These are phyloP conservation scores for Lasiommata megera DNA, from an alignment of 2,888 invertebrate species.

Conservation along the genomic window DNA sequence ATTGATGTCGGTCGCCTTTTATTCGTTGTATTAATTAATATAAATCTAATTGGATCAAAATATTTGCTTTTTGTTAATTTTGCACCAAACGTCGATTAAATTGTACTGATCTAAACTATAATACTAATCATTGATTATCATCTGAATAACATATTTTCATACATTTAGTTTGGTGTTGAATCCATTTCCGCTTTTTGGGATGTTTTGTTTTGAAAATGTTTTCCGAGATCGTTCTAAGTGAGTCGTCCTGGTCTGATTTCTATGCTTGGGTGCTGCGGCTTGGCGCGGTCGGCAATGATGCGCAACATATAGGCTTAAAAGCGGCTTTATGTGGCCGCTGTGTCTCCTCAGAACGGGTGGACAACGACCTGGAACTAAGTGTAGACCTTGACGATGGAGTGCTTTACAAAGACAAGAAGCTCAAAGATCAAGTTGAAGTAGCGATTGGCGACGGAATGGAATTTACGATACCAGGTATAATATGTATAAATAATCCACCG, in stretches of 20 bases:
- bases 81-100: neutral
- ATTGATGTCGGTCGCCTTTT: constrained; percentile 5
- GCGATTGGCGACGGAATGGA: constrained; percentile 97
- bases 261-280: constrained; percentile 73
- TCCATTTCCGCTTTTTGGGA: constrained; percentile 3
- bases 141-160: neutral
- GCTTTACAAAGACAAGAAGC: constrained; percentile 92
- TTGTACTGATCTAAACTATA: neutral
- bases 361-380: constrained; percentile 84
- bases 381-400: constrained; percentile 90
- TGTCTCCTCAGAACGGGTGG: constrained; percentile 85
- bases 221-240: constrained; percentile 26
- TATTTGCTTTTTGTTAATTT: neutral
- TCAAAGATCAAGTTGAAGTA: constrained; percentile 93
- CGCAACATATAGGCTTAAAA: constrained; percentile 75
- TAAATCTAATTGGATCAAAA: neutral
- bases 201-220: constrained; percentile 11
- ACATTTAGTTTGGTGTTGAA: constrained; percentile 2
- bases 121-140: neutral
- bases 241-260: constrained; percentile 72
- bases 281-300: constrained; percentile 51
- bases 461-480: constrained; percentile 95
- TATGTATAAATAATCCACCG: too few relatives aligned
- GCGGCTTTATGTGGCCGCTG: constrained; percentile 83
- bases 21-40: constrained; percentile 14